These are phyloP conservation scores for Archivesica marissinica DNA, from an alignment of 1,140 invertebrate genomes.

Conservation along the genomic window DNA sequence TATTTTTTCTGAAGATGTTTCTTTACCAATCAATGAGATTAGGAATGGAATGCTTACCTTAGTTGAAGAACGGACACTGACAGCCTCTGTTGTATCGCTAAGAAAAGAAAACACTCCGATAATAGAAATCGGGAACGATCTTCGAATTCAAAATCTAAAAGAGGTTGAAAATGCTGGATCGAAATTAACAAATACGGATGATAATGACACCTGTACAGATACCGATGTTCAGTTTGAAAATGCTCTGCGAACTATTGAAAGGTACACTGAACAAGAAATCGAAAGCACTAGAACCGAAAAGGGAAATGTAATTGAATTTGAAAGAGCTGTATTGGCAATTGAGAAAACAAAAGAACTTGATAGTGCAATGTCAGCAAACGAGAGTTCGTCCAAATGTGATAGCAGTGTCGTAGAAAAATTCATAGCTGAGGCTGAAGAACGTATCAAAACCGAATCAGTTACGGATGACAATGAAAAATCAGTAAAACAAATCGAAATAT, in stretches of 20 bases:
- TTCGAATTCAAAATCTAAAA: not conserved
- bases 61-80: conserved; percentile 41
- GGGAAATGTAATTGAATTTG: not conserved
- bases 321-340: not conserved
- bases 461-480: not conserved
- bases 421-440: conserved; percentile 21
- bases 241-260: not conserved
- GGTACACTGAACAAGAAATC: not conserved
- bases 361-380: not conserved
- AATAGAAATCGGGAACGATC: not conserved
- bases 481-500: not conserved
- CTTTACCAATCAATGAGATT: not conserved
- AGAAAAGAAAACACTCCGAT: not conserved
- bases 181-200: not conserved
- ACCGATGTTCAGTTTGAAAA: conserved; percentile 37
- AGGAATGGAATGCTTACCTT: conserved; percentile 46
- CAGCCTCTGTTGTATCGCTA: not conserved
- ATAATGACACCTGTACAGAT: conserved; percentile 34
- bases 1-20: conserved; percentile 34
- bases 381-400: not conserved
- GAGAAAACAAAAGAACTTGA: not conserved
- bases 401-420: not conserved
- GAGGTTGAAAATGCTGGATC: conserved; percentile 18
- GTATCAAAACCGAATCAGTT: not conserved
- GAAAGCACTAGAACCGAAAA: not conserved